Evolutionary conservation across 2,797 vertebrate species (phyloP), one percentile per base, ranked within the genome.

Genomic region (Gallinago nigripennis): DNA sequence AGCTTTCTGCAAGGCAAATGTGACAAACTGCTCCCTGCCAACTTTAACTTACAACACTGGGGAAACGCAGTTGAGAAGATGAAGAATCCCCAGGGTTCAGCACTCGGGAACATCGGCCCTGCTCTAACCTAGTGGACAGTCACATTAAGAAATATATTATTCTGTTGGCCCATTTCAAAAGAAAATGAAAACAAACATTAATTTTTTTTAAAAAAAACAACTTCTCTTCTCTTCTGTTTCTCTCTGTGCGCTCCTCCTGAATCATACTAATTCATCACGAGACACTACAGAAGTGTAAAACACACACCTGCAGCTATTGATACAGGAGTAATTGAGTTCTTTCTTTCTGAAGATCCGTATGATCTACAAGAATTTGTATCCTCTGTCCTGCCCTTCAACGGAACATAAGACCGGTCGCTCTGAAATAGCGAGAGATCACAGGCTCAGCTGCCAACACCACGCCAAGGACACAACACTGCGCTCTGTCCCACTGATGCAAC

Each of bases 201-300:
- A 2, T 8, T 2, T 79, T 57, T 37, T 80, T 57, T 37, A 33
- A 33, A 33, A 33, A 6, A 6, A 77, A 43, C 2, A 23, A 23
- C 18, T 54, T 48, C 5, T 65, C 28, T 51, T 53, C 19, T 63
- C 45, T 76, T 77, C 53, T 12, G 16, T 60, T 82, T 70, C 20
- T 75, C 39, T 5, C n/a, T 16, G 3, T 11, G 24, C 0, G 0
- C 8, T 75, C 17, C 30, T 71, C 43, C 27, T 1, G 3, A 63
- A 48, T 58, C 19, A 46, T 57, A 20, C 18, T 24, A 83, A 12
- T 31, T 35, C 6, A 45, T 48, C 54, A 71, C 13, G n/a, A 73
- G 64, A 70, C 27, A 51, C 15, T 57, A 16, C 19, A 51, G 53
- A 79, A 71, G 19, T 10, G 5, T 25, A 65, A 80, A 91, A 64